Base-by-base conservation (phyloP, 1,140 invertebrate genomes). In the Lethrus apterus region DNA sequence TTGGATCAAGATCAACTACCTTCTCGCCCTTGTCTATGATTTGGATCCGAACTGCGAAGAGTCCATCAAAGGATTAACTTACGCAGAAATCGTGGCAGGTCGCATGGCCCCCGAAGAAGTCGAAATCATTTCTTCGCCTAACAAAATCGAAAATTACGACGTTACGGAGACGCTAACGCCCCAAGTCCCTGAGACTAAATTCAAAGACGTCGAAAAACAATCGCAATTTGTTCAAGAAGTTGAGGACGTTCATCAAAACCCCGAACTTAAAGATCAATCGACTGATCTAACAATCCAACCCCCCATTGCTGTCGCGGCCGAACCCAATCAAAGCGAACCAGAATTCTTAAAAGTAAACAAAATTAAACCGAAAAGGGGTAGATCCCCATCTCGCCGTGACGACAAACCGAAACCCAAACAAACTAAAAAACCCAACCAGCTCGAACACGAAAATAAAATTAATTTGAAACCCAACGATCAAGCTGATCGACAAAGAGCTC, bases 1-100 rank as follows among this genome's bases (percentile, higher is more conserved):
- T 70, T 73, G 70, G 67, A 74, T 75, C 68, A 76, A 76, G 66
- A 79, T 78, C 70, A 77, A 76, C 71, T 72, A 74, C 63, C 73
- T 84, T 70, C 71, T 74, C 60, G 73, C 75, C 66, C 72, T 78
- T 60, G 81, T 85, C 70, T 78, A 78, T 67, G 71, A 71, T 60
- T 67, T 82, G 72, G 85, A 87, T 73, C 83, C 84, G 57, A 76
- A 82, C 76, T 80, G 74, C 74, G 63, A 64, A 14, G 51, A 42
- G 46, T 62, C 67, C 54, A 54, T 60, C 51, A 59, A 65, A 51
- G 71, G 70, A 56, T 57, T 71, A 46, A 69, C 68, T 46, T 73
- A 73, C 59, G 71, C 71, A 44, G 70, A 72, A 52, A 56, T 69
- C 26, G 53, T 59, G 8, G 59, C 63, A 20, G 55, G 58, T 40